Conservation (phyloP, 2,888 invertebrate genomes). For the Hyalella azteca region DNA sequence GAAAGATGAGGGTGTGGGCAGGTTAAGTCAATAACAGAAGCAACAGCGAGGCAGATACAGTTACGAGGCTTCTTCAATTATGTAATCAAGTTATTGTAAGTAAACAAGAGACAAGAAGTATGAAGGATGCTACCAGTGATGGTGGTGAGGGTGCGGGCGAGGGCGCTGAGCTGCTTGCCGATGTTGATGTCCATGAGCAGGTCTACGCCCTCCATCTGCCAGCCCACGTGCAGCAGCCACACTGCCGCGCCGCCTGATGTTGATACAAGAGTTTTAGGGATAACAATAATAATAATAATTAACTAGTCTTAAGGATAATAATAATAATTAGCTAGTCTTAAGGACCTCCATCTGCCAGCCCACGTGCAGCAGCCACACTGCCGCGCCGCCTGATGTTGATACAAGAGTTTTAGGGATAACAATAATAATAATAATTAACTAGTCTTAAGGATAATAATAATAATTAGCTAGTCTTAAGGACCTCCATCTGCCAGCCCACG, state of each 20-base stretch:
- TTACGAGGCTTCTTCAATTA: too few species aligned
- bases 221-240: constrained; percentile 96
- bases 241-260: constrained; percentile 82
- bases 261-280: too few species aligned
- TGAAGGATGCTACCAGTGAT: constrained; percentile 80
- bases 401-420: too few species aligned
- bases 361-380: constrained; percentile 97
- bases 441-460: constrained; percentile 95
- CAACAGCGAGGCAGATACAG: too few species aligned
- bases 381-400: constrained; percentile 83
- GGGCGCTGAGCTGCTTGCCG: constrained; percentile 90
- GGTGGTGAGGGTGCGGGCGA: constrained; percentile 94
- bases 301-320: constrained; percentile 94
- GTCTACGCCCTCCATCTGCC: constrained; percentile 99
- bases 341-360: constrained; percentile 99
- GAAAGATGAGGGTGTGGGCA: too few species aligned
- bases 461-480: constrained; percentile 94
- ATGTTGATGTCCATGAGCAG: constrained; percentile 95
- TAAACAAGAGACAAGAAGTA: too few species aligned
- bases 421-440: too few species aligned
- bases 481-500: constrained; percentile 99
- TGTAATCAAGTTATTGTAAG: too few species aligned
- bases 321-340: constrained; percentile 94
- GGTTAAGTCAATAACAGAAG: too few species aligned
- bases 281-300: too few species aligned